phyloP scores from a whole-genome alignment of 2,113 vertebrate species.

The Leucosticte australis region DNA sequence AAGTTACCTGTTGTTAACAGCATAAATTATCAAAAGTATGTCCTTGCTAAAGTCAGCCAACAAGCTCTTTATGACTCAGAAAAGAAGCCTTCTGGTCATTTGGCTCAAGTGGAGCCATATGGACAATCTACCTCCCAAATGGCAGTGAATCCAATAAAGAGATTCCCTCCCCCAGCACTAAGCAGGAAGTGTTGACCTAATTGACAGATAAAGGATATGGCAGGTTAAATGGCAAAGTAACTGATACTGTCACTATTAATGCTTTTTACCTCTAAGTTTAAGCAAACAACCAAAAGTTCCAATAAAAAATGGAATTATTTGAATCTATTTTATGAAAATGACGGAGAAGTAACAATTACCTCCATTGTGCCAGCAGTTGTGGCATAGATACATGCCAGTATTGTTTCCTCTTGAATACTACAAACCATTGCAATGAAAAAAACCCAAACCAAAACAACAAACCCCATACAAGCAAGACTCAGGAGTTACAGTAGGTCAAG shows the following conservation, averaged over 20 bases:
- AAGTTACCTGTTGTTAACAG: not conserved
- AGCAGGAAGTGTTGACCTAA: not conserved
- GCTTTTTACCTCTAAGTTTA: not conserved
- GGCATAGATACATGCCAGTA: not conserved
- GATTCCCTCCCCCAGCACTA: not conserved
- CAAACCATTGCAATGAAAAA: not conserved
- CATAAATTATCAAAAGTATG: not conserved
- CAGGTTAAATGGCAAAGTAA: not conserved
- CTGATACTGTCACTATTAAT: not conserved
- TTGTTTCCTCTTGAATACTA: not conserved
- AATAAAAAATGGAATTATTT: not conserved
- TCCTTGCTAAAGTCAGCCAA: conserved; percentile 51
- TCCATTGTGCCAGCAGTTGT: not conserved
- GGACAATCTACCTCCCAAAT: conserved; percentile 26
- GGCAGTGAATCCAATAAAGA: not conserved
- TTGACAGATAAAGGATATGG: not conserved
- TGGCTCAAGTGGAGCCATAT: conserved; percentile 36
- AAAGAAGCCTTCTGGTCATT: conserved; percentile 27
- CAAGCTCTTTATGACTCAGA: conserved; percentile 47
- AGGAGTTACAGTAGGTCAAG: not conserved
- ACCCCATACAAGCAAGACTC: not conserved
- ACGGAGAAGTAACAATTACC: not conserved
- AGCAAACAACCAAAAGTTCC: not conserved
- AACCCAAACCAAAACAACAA: not conserved
- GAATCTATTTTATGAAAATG: not conserved